phyloP scores from a whole-genome alignment of 2,888 invertebrate genomes.

The Caenorhabditis panamensis region DNA sequence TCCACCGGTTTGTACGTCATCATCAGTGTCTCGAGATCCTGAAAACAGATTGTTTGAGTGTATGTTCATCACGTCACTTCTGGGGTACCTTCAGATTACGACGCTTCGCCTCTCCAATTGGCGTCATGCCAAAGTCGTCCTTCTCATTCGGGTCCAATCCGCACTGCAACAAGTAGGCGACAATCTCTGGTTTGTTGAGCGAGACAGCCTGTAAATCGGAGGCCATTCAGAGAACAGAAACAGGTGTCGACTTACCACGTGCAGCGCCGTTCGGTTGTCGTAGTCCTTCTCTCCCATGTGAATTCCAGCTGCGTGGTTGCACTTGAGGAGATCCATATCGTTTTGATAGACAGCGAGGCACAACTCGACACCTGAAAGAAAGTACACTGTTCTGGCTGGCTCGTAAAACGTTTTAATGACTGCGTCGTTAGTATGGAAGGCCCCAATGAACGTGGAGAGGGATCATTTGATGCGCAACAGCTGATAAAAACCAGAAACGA shows the following conservation, averaged over 20 bases:
- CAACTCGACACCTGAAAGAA: constrained; percentile 85
- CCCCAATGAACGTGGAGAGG: neutral
- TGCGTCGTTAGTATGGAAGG: neutral
- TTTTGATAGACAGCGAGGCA: constrained; percentile 83
- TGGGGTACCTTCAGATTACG: too few relatives aligned
- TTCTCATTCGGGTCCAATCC: constrained; percentile 69
- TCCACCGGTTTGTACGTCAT: constrained; percentile 13
- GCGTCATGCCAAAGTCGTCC: constrained; percentile 75
- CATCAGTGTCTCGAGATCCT: constrained; percentile 28
- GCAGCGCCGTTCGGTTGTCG: constrained; percentile 78
- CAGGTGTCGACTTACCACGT: constrained; percentile 71
- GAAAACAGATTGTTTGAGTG: constrained; percentile 52
- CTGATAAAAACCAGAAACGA: constrained; percentile 20
- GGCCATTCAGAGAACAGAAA: constrained; percentile 2
- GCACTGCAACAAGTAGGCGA: constrained; percentile 70
- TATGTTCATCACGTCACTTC: too few relatives aligned
- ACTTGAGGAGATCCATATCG: constrained; percentile 81
- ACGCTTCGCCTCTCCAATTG: too few relatives aligned
- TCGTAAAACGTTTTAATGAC: neutral
- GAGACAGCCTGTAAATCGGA: constrained; percentile 71
- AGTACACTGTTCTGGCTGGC: neutral
- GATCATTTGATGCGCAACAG: neutral
- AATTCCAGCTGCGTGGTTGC: constrained; percentile 80
- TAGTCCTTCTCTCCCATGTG: constrained; percentile 76
- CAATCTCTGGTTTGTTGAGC: constrained; percentile 70